Percentiles rank a stretch among this genome's conserved stretches.
Conservation (phyloP, 2,113 vertebrate species). For the Bucco capensis region DNA sequence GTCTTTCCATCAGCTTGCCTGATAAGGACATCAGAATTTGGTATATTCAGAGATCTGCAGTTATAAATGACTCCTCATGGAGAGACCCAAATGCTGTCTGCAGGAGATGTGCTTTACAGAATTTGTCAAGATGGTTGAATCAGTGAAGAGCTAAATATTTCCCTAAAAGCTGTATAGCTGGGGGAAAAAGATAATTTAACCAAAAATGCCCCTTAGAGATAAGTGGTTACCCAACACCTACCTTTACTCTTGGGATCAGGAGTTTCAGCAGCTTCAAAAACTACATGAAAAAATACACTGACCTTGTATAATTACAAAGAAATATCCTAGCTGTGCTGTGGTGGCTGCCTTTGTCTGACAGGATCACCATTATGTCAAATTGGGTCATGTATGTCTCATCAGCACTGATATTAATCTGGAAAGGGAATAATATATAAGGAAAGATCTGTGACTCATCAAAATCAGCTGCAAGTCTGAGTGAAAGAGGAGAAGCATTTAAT, state of each 20-base stretch:
- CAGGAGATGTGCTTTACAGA: conserved; percentile 20
- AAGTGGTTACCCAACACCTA: neutral
- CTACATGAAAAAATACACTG: neutral
- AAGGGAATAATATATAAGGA: neutral
- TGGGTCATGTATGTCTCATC: neutral
- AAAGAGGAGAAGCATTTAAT: neutral
- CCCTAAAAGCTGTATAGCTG: neutral
- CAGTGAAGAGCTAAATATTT: conserved; percentile 1
- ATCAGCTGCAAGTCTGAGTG: neutral
- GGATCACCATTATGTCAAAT: neutral
- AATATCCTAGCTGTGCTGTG: neutral
- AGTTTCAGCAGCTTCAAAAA: neutral
- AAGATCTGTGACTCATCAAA: neutral
- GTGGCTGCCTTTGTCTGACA: neutral
- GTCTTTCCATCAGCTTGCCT: neutral
- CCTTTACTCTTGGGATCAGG: neutral
- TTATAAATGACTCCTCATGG: neutral
- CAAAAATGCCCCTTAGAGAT: neutral
- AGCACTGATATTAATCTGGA: neutral
- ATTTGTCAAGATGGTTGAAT: conserved; percentile 14
- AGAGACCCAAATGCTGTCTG: neutral
- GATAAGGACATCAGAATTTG: neutral
- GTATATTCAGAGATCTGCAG: neutral
- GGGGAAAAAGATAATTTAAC: neutral
- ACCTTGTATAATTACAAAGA: neutral